These are phyloP conservation scores for Pandemis heparana DNA, from an alignment of 2,888 invertebrate species.

Conservation along the genomic window DNA sequence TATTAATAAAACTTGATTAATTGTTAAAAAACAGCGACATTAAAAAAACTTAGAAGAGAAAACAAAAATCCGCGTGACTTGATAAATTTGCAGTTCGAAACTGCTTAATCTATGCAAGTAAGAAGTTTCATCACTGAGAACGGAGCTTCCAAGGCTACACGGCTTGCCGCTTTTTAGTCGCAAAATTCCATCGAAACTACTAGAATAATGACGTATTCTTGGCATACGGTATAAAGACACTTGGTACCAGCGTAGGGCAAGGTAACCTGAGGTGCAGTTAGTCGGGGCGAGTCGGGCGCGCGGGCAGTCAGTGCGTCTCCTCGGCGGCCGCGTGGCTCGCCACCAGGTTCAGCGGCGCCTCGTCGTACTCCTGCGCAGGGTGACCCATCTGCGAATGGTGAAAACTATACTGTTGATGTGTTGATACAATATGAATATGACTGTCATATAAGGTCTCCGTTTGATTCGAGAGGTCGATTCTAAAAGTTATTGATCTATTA, in stretches of 20 bases:
- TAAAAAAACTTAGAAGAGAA: not conserved
- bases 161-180: not conserved
- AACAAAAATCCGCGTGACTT: not conserved
- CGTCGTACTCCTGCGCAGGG: slow-evolving; percentile 81
- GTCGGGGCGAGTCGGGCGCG: slow-evolving; percentile 35
- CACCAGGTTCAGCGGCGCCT: slow-evolving; percentile 89
- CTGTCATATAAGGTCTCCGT: too few species aligned
- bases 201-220: not conserved
- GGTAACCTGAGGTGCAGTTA: slow-evolving; percentile 10
- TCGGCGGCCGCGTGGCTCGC: slow-evolving; percentile 89
- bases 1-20: not conserved
- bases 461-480: too few species aligned
- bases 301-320: slow-evolving; percentile 80
- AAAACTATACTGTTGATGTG: not conserved
- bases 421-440: not conserved
- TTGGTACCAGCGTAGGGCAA: not conserved
- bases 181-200: not conserved
- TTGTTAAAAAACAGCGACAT: not conserved
- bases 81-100: not conserved
- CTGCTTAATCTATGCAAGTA: not conserved
- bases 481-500: too few species aligned
- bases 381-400: slow-evolving; percentile 67
- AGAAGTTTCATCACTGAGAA: not conserved
- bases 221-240: not conserved
- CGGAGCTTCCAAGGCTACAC: not conserved